Conservation (phyloP, 2,113 vertebrate genomes). For the Rattus norvegicus region GRCr8 NC_086021.1:37745001-37745500, state of each 20-base stretch:
- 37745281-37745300: neutral
- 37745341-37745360: neutral
- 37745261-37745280: neutral
- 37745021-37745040: neutral
- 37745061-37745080: neutral
- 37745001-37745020: neutral
- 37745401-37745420: neutral
- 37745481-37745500: neutral
- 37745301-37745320: neutral
- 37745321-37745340: neutral
- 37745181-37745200: neutral
- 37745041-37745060: neutral
- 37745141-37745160: neutral
- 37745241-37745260: neutral
- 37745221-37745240: neutral
- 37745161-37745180: neutral
- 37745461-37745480: neutral
- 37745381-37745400: neutral
- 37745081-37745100: neutral
- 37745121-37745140: neutral
- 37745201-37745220: neutral
- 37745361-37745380: neutral
- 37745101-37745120: neutral
- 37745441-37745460: neutral
- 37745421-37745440: conserved; percentile 2